Base-by-base conservation (phyloP, 2,113 vertebrate species). In the Murina feae region DNA sequence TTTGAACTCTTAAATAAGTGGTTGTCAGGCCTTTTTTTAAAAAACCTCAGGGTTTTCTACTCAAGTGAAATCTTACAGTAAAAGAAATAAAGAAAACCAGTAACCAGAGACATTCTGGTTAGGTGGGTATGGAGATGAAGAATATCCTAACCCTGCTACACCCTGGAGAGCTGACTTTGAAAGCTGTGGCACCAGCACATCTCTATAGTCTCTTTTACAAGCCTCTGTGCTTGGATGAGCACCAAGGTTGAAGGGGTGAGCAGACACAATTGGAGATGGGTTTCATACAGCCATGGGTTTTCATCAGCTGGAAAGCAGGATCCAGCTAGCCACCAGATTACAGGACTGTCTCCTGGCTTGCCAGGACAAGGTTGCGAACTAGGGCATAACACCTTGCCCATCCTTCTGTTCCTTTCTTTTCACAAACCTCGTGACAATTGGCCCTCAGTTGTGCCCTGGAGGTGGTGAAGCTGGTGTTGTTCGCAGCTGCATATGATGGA, bases 361-460 rank as follows among this genome's bases (percentile, higher is more conserved):
- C 51, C 23, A 21, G 32, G 20, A 25, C 3, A 25, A 55, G 53
- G 44, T 3, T 85, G 72, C 18, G 28, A 30, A 32, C 37, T 9
- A 35, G 65, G 35, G 28, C 16, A 5, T 65, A 35, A 86, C 16
- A 11, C 55, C 9, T 11, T 74, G 32, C 44, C 37, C 35, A 55
- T 42, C 44, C 11, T 49, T 85, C 25, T 47, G 35, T 79, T 35
- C 89, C 42, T 82, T 79, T 53, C 63, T 89, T 86, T 51, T 55
- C 42, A 32, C 21, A 37, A 69, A 93, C n/a, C 37, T 23, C 10
- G 5, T 16, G 51, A 42, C 2, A 28, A 30, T 39, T 80, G 71
- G 42, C 25, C 65, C 74, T 44, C 79, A 96, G 90, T 25, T 94
- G 93, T 85, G 86, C 93, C 17, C 58, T 95, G 51, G 90, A 96